Percentiles rank a stretch among this genome's conserved stretches.
Evolutionary conservation across 37 sponge, comb jelly and placozoan species (phyloP).

Genomic region (Cliona cf. orientalis): DNA sequence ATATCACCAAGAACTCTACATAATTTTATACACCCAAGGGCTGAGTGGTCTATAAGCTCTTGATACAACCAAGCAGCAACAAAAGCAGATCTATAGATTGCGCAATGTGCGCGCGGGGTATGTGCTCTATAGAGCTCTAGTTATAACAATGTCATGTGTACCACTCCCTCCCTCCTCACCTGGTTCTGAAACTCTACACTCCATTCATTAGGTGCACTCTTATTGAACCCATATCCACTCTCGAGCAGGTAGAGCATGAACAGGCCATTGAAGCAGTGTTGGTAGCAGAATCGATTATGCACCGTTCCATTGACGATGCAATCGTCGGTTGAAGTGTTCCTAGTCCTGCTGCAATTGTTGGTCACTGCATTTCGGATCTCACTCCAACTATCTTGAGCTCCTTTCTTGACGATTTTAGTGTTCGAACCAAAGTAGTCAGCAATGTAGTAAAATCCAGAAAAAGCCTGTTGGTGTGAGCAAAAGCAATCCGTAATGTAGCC

Average conservation of each 20-base stretch:
- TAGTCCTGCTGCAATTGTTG: background rate
- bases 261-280: constrained; percentile 50
- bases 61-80: background rate
- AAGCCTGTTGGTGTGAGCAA: background rate
- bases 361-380: no score
- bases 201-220: constrained; percentile 24
- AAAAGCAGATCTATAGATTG: no score
- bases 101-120: no score
- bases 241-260: constrained; percentile 32
- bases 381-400: background rate
- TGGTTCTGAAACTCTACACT: constrained; percentile 18
- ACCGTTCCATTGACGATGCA: background rate
- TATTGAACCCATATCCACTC: constrained; percentile 48
- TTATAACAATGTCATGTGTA: background rate
- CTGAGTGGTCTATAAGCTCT: no score
- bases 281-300: background rate
- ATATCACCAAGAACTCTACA: no score
- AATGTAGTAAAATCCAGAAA: constrained; percentile 24
- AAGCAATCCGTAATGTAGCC: no score
- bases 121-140: background rate
- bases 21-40: no score
- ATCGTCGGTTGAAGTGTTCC: background rate
- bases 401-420: background rate
- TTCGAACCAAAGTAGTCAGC: background rate
- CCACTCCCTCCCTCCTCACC: constrained; percentile 13